Percentiles rank a stretch among this genome's conserved stretches.
These are phyloP conservation scores for Trididemnum miniatum DNA, from an alignment of 23 tunicate genomes.

Conservation along the genomic window DNA sequence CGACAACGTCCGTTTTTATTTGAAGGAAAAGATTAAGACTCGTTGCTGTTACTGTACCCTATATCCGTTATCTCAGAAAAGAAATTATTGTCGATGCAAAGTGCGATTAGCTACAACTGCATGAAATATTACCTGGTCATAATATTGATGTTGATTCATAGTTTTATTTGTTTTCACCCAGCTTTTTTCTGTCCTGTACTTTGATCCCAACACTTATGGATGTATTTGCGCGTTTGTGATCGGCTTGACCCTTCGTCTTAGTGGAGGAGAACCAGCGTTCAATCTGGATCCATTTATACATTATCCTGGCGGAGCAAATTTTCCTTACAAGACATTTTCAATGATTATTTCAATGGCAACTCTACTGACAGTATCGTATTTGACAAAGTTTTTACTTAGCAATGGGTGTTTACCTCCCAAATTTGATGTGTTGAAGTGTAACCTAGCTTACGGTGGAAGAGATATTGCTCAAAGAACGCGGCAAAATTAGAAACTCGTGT, in stretches of 20 bases:
- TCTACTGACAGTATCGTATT: conserved; percentile 37
- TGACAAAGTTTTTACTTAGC: conserved; percentile 9
- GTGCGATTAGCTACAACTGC: too few relatives aligned
- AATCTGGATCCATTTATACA: conserved; percentile 58
- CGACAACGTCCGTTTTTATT: too few relatives aligned
- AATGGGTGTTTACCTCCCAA: conserved; percentile 31
- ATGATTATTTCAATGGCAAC: conserved; percentile 50
- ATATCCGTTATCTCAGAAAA: too few relatives aligned
- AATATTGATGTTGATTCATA: too few relatives aligned
- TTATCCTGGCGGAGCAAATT: conserved; percentile 71
- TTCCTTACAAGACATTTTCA: conserved; percentile 76
- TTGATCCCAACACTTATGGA: conserved; percentile 86
- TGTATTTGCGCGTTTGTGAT: conserved; percentile 59
- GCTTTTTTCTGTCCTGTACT: conserved; percentile 58
- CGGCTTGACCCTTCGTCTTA: conserved; percentile 61
- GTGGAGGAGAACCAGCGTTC: conserved; percentile 75
- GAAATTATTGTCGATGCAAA: too few relatives aligned
- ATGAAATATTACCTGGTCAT: too few relatives aligned
- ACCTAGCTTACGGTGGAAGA: conserved; percentile 67
- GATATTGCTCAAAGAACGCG: conserved; percentile 15
- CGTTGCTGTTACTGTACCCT: too few relatives aligned
- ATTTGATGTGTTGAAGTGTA: conserved; percentile 63
- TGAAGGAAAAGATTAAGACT: too few relatives aligned
- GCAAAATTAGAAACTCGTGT: too few relatives aligned
- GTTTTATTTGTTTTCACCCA: too few relatives aligned